These are phyloP conservation scores for Coptodon rendalli DNA, from an alignment of 2,113 vertebrate species.

Conservation along the genomic window DNA sequence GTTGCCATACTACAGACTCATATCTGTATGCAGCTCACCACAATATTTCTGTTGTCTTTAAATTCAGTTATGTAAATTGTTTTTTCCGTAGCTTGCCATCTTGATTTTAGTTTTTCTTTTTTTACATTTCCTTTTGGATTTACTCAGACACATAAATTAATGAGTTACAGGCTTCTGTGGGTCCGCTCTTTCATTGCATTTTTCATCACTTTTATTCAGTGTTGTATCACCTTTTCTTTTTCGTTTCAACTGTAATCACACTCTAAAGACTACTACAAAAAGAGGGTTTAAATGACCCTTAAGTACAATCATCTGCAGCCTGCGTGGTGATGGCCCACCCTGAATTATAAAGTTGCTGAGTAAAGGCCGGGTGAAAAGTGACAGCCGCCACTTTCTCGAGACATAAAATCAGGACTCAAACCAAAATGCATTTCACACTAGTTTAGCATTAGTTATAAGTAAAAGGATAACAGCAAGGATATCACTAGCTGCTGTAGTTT, in stretches of 20 bases:
- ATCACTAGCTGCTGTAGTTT: background rate
- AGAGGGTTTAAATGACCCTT: background rate
- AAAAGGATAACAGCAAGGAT: background rate
- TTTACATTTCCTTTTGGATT: background rate
- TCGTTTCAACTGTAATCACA: background rate
- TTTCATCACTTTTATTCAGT: background rate
- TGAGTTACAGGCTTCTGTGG: background rate
- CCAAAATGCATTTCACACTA: rapidly evolving
- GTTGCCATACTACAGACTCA: background rate
- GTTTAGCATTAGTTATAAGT: background rate
- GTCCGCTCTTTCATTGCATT: background rate
- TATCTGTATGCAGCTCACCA: background rate
- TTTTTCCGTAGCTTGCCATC: background rate
- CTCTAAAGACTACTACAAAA: background rate
- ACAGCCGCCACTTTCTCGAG: background rate
- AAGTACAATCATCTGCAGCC: background rate
- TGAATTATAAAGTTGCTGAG: background rate
- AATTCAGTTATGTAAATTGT: constrained; percentile 18
- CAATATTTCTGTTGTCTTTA: background rate
- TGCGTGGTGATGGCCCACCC: background rate
- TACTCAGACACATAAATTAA: constrained; percentile 16
- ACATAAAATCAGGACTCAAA: background rate
- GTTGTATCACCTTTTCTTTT: background rate
- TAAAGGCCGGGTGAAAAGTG: background rate
- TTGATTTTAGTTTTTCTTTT: background rate